Evolutionary conservation across 1,140 invertebrate species (phyloP), one percentile per base, ranked within the genome.

Genomic region (Bombus confusus): DNA sequence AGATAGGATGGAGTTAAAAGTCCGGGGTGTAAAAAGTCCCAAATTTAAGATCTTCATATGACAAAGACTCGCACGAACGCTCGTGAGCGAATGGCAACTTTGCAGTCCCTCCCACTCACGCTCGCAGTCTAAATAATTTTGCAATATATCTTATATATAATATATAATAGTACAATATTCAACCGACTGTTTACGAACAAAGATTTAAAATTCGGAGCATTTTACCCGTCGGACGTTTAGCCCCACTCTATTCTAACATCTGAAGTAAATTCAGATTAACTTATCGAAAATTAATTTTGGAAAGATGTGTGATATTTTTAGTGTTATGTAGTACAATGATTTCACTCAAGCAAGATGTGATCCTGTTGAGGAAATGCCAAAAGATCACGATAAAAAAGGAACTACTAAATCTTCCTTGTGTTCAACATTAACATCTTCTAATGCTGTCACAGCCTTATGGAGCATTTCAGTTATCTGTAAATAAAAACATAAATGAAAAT

Each of bases 401-500:
- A 98, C 97, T 62, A 98, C 97, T 88, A 98, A 94, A 92, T 98
- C 97, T 93, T 98, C 97, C 93, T 97, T 97, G 91, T 98, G 97
- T 91, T 97, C 96, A 79, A 98, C 97, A 93, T 97, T 96, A 8
- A 98, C 95, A 79, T 97, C 96, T 62, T 96, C 95, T 83, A 97
- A 95, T 34, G 97, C 97, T n/a, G 95, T 94, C 3, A 96, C 95
- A n/a, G 97, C 97, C 92, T 96, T 96, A 85, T 96, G 96, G 34
- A 97, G 95, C 72, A 96, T 95, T 88, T 95, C 95, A 74, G 94
- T 96, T 91, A 98, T 97, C 97, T 97, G 94, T 71, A 91, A 94
- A 84, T 79, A 80, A 73, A 72, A 71, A 75, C 22, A 72, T 78
- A 64, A 76, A 73, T 18, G 47, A 22, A 39, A 57, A 41, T 72